Percentiles rank a stretch among this genome's conserved stretches.
These are phyloP conservation scores for Psilopsiagon aymara DNA, from an alignment of 2,113 vertebrate genomes.

Conservation along the genomic window DNA sequence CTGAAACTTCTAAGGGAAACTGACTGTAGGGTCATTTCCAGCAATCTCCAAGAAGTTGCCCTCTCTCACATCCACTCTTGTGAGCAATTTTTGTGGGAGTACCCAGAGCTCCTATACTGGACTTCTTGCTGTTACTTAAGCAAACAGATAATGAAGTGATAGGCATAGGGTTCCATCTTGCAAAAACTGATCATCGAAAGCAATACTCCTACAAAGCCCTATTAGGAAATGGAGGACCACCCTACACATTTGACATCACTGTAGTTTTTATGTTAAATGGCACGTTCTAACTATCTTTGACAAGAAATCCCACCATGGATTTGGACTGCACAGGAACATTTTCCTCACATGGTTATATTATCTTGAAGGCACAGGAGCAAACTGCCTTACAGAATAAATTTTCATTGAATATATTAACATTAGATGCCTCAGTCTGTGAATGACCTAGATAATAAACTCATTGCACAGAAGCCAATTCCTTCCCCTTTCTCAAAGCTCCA, in stretches of 20 bases:
- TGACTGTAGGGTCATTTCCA: not conserved
- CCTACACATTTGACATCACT: not conserved
- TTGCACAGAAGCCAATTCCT: not conserved
- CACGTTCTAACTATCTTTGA: not conserved
- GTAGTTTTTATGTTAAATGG: not conserved
- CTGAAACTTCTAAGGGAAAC: not conserved
- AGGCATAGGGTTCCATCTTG: not conserved
- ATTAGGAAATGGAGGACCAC: not conserved
- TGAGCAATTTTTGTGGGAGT: not conserved
- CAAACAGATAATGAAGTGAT: not conserved
- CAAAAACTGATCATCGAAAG: not conserved
- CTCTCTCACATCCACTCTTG: not conserved
- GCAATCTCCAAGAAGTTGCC: rapidly evolving
- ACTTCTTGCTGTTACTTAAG: not conserved
- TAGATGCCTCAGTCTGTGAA: not conserved
- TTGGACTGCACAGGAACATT: rapidly evolving
- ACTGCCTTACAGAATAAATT: slow-evolving; percentile 45
- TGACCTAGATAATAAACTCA: slow-evolving; percentile 37
- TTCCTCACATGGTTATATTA: not conserved
- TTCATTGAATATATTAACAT: slow-evolving; percentile 22
- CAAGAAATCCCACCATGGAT: not conserved
- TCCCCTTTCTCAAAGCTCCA: not conserved
- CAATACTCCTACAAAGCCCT: not conserved
- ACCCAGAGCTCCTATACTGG: not conserved
- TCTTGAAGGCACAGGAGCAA: not conserved